Evolutionary conservation across 2,113 vertebrate species (phyloP).

Genomic region (Hemiprocne comata): DNA sequence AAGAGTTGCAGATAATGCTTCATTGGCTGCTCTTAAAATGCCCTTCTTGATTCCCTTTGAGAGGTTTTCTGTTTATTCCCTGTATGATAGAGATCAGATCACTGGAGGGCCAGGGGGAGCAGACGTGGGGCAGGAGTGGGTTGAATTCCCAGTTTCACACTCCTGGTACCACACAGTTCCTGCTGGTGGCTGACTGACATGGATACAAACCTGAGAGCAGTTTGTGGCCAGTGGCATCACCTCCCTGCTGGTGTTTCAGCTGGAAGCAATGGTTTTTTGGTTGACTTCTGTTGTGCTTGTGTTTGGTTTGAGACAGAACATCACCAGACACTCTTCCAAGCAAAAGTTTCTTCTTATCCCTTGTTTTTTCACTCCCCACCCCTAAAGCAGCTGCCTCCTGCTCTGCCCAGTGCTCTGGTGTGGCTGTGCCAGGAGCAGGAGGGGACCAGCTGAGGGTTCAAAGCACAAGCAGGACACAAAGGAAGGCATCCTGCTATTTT

Average conservation of each 20-base stretch:
- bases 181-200: neutral
- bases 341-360: neutral
- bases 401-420: neutral
- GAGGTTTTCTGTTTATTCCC: conserved; percentile 5
- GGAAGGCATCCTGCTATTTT: neutral
- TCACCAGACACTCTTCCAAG: neutral
- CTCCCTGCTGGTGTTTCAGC: neutral
- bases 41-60: conserved; percentile 51
- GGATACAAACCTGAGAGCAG: neutral
- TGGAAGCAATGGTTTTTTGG: neutral
- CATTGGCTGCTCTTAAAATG: conserved; percentile 57
- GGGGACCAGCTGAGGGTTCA: neutral
- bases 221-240: neutral
- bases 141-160: neutral
- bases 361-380: neutral
- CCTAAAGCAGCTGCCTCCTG: neutral
- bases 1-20: conserved; percentile 31
- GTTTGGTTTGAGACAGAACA: neutral
- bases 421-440: neutral
- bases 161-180: neutral
- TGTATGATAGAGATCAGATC: neutral
- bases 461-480: neutral
- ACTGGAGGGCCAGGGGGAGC: neutral
- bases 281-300: neutral
- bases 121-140: neutral